Base-by-base conservation (phyloP, 2,888 invertebrate species). In the Nematopogon swammerdamellus region DNA sequence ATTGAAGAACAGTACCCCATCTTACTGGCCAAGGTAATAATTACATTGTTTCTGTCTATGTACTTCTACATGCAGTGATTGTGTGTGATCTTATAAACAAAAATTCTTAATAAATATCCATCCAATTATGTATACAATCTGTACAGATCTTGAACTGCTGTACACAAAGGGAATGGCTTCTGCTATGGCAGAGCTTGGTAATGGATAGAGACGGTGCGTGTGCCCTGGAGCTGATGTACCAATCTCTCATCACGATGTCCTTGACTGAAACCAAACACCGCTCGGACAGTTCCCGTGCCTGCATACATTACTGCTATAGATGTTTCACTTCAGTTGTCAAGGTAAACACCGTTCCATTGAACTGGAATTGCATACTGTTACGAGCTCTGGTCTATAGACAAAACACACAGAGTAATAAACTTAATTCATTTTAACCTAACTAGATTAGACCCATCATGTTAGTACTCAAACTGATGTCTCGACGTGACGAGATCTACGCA, bases 221-320 rank as follows among this genome's bases (percentile, higher is more conserved):
- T 20, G 58, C 59, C 16, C 53, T 73, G 16, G 63, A 64, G 18
- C 55, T 65, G 11, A 62, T 68, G 29, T 62, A 68, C 19, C 59
- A 65, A 10, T 61, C 70, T 1, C 44, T 75, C 18, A 53, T 59
- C 3, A 55, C 66, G 46, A 54, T 70, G 19, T 56, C 60, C 1
- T 49, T 60, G 17, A 60, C 67, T 0, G 70, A 73, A 49, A 61
- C 57, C 11, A 47, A 55, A 1, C 58, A 67, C 44, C 63, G 64
- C 10, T 65, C 64, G 0, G 58, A 62, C 2, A 56, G 58, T 1
- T 64, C 69, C 0, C 63, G 65, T 59, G 58, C 63, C 1, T 74
- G 77, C 55, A 51, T 77, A 10, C 51, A 68, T 11, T 61, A 74
- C 56, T 71, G 71, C 50, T 68, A 68, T 52, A 63, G 61, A 53